A percentile compares a stretch with the other conserved stretches of the same genome.
These are phyloP conservation scores for Hypsopygia costalis DNA, from an alignment of 2,888 invertebrate species.

Conservation along the genomic window DNA sequence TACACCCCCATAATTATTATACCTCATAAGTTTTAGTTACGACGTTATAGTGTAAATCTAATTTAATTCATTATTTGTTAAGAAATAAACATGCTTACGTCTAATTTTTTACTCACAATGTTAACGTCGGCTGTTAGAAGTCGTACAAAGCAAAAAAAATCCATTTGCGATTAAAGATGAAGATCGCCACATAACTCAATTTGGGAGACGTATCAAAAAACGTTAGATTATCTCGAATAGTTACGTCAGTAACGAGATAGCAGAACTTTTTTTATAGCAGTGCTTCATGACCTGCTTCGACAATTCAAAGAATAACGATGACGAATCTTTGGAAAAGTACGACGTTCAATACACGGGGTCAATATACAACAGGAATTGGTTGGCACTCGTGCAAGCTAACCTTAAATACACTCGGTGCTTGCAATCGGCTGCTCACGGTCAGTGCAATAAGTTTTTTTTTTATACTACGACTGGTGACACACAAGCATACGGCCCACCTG, in stretches of 20 bases:
- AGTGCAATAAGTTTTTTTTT: too few species aligned
- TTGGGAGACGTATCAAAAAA: slow-evolving; percentile 3
- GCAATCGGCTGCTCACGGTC: too few species aligned
- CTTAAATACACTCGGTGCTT: too few species aligned
- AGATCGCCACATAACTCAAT: neutral
- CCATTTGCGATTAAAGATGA: slow-evolving; percentile 1
- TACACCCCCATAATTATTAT: too few species aligned
- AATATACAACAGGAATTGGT: slow-evolving; percentile 8
- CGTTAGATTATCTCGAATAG: neutral
- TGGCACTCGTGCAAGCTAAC: too few species aligned
- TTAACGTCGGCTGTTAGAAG: neutral
- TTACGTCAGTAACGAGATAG: slow-evolving; percentile 9
- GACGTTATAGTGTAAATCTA: too few species aligned
- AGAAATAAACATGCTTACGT: neutral
- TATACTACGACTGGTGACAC: too few species aligned
- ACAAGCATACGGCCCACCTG: too few species aligned
- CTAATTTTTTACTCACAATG: neutral
- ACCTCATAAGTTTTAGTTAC: too few species aligned
- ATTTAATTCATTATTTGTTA: neutral
- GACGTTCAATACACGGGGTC: slow-evolving; percentile 5
- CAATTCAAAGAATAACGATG: slow-evolving; percentile 10
- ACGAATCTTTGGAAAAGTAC: slow-evolving; percentile 8
- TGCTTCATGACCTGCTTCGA: slow-evolving; percentile 9
- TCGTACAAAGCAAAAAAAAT: neutral
- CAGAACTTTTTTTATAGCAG: slow-evolving; percentile 9